Conservation (phyloP, 92 coral and sea anemone species). For the Galaxea fascicularis region DNA sequence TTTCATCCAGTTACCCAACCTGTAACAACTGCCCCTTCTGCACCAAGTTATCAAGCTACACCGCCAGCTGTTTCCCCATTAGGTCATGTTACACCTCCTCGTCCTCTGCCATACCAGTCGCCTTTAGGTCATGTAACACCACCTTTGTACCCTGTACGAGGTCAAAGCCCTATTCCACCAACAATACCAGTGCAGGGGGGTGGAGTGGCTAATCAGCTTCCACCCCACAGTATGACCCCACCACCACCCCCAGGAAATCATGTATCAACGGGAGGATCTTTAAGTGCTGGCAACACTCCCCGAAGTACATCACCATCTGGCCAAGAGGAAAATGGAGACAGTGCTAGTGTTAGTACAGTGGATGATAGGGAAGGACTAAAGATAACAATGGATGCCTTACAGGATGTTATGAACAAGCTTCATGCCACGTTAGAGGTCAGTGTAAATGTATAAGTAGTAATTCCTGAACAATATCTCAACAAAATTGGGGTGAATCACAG, state of each 20-base stretch:
- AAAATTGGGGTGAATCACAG: too few species aligned
- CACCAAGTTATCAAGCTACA: slow-evolving; percentile 46
- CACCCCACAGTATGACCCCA: slow-evolving; percentile 66
- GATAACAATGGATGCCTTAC: slow-evolving; percentile 94
- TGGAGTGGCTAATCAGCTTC: slow-evolving; percentile 30
- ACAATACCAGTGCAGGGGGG: slow-evolving; percentile 13
- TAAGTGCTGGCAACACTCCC: slow-evolving; percentile 91
- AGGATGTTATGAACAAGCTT: slow-evolving; percentile 89
- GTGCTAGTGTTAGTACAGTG: slow-evolving; percentile 54
- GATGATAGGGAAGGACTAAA: slow-evolving; percentile 87
- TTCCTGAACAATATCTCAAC: neutral
- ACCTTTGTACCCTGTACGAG: slow-evolving; percentile 32
- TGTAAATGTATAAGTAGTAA: neutral
- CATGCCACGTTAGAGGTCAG: slow-evolving; percentile 67
- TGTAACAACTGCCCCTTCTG: slow-evolving; percentile 29
- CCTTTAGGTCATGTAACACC: slow-evolving; percentile 64
- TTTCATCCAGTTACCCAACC: slow-evolving; percentile 73
- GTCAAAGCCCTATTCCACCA: slow-evolving; percentile 42
- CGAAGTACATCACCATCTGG: slow-evolving; percentile 83
- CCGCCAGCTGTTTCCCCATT: slow-evolving; percentile 44
- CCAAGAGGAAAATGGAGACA: slow-evolving; percentile 56
- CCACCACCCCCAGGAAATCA: slow-evolving; percentile 55
- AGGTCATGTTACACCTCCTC: slow-evolving; percentile 60
- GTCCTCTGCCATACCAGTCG: slow-evolving; percentile 36
- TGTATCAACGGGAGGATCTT: slow-evolving; percentile 59